Evolutionary conservation across 2,797 vertebrate species (phyloP).

Genomic region (Kryptolebias ocellatus): DNA sequence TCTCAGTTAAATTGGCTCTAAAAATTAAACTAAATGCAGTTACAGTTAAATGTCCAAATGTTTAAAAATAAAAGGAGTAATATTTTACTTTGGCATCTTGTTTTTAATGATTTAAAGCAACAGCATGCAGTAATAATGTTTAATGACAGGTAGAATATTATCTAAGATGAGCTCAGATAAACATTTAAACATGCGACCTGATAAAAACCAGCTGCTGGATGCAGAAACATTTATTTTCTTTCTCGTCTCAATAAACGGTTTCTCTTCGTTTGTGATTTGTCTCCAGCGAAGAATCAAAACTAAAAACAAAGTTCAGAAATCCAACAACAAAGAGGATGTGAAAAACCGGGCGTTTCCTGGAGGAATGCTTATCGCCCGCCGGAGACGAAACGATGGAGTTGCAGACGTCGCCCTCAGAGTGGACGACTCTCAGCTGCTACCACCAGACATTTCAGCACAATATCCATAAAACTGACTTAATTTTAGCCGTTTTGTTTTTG

Average conservation of each 20-base stretch:
- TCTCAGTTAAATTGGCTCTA: conserved; percentile 7
- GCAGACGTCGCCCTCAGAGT: too few relatives aligned
- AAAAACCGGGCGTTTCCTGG: too few relatives aligned
- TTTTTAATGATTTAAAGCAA: conserved; percentile 14
- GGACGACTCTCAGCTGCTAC: too few relatives aligned
- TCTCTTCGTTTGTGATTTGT: conserved; percentile 3
- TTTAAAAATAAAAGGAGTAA: background rate
- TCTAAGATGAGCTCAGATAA: background rate
- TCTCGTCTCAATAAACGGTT: background rate
- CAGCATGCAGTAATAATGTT: conserved; percentile 41
- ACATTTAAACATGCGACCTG: background rate
- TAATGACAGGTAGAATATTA: too few relatives aligned
- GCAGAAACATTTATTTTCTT: background rate
- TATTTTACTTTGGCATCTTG: background rate
- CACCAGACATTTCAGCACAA: too few relatives aligned
- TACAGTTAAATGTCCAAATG: too few relatives aligned
- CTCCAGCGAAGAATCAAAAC: conserved; percentile 18
- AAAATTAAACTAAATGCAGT: too few relatives aligned
- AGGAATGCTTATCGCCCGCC: too few relatives aligned
- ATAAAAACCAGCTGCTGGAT: background rate
- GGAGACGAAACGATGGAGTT: too few relatives aligned
- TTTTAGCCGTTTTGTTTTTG: too few relatives aligned
- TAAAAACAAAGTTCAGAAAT: conserved; percentile 33
- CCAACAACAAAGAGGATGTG: background rate
- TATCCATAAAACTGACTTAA: too few relatives aligned